Evolutionary conservation across 2,888 invertebrate species (phyloP), one percentile per base, ranked within the genome.

Genomic region (Anoplius nigerrimus): DNA sequence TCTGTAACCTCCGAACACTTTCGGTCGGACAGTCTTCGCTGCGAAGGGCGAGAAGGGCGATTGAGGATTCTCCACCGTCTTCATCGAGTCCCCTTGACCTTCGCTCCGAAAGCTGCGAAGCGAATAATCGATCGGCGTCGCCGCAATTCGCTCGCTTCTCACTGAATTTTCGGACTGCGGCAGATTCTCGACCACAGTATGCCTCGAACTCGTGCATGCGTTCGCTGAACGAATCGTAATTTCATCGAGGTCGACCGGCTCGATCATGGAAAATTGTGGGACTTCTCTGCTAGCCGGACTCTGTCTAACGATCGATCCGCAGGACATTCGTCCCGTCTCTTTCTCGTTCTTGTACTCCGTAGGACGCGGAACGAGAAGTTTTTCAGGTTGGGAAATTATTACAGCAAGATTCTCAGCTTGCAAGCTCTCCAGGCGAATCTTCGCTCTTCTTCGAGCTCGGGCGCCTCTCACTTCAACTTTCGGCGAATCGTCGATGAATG

Each of bases 371-470:
- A 2, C 8, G 6, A 0, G 8, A 5, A 2, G 54, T 1, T 53
- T 53, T 16, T 0, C 60, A 0, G 69, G 27, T 11, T 64, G 69
- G 4, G 69, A 34, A 6, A 70, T 27, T 8, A 71, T 65, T 56
- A 72, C 71, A 13, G 22, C 15, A 18, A 27, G 24, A n/a, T 55
- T 43, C 27, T 55, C 54, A 18, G 13, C 21, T 24, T 2, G 45
- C 24, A 48, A 65, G 45, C 22, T 62, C 54, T 45, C 57, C 21
- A 52, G 20, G 11, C 48, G 55, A 16, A 74, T 67, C 11, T 62
- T 79, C 16, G 73, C 79, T 27, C 79, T 71, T 70, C 80, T 76
- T 45, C 80, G 75, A 2, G 73, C 74, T 3, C 82, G 62, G 1
- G 78, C 78, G 54, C 74, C 75, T 13, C 52, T 75, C 18, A 27